Conservation (phyloP, 2,797 vertebrate species). For the Gymnopithys bicolor region DNA sequence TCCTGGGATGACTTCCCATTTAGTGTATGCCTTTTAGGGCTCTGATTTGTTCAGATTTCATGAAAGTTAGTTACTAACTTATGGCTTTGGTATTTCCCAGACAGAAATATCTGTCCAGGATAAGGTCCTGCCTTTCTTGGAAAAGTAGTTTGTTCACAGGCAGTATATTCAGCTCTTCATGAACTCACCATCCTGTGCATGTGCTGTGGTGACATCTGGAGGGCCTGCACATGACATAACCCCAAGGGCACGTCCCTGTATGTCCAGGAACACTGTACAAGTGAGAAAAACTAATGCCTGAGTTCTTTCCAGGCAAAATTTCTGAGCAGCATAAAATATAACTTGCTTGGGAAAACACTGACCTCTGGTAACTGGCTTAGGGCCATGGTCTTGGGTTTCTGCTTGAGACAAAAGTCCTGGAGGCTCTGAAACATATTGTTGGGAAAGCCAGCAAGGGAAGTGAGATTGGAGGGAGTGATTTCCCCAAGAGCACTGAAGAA, state of each 20-base stretch:
- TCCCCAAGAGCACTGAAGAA: neutral
- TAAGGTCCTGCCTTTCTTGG: neutral
- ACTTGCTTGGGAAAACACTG: constrained; percentile 35
- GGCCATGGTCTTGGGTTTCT: neutral
- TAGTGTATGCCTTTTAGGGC: neutral
- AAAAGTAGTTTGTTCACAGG: neutral
- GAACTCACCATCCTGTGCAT: neutral
- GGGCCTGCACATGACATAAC: fast-evolving
- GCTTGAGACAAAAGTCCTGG: neutral
- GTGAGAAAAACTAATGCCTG: neutral
- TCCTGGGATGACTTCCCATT: neutral
- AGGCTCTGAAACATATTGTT: neutral
- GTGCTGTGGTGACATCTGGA: neutral
- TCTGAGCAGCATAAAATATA: neutral
- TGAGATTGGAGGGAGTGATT: neutral
- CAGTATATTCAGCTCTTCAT: neutral
- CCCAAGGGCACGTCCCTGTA: neutral
- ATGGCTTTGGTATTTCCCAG: neutral
- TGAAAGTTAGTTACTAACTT: neutral
- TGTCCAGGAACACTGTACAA: neutral
- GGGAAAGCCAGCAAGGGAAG: neutral
- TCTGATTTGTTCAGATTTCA: neutral
- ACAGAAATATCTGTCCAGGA: neutral
- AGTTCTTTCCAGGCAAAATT: neutral
- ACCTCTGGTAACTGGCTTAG: neutral